A percentile compares a stretch with the other conserved stretches of the same genome.
Conservation (phyloP, 2,113 vertebrate genomes). For the Malurus melanocephalus region DNA sequence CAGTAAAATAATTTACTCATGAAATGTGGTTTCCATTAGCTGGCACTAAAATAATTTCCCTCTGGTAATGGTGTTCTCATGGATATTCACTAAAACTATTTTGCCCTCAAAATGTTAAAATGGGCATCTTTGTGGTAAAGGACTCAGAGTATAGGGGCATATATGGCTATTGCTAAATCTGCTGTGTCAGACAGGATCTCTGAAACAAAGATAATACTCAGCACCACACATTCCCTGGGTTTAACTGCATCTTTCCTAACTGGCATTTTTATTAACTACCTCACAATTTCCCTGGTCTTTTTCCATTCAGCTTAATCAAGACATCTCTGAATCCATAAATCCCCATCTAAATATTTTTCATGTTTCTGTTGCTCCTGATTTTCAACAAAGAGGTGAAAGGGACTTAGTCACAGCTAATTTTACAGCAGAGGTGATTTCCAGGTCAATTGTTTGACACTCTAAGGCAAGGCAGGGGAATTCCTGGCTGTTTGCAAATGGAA, state of each 20-base stretch:
- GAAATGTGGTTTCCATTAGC: constrained; percentile 78
- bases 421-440: constrained; percentile 42
- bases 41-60: constrained; percentile 74
- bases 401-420: constrained; percentile 21
- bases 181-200: constrained; percentile 11
- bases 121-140: constrained; percentile 40
- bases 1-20: constrained; percentile 76
- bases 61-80: constrained; percentile 66
- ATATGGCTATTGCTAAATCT: neutral
- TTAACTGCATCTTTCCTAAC: neutral
- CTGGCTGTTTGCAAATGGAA: neutral
- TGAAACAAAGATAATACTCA: neutral
- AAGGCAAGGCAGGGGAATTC: neutral
- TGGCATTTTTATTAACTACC: neutral
- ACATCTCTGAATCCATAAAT: neutral
- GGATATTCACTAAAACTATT: constrained; percentile 65
- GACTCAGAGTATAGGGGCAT: neutral
- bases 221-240: neutral
- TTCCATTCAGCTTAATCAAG: neutral
- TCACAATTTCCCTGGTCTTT: neutral
- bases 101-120: constrained; percentile 56
- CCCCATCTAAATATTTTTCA: neutral
- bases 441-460: constrained; percentile 27
- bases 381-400: neutral
- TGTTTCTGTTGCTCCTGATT: neutral